Evolutionary conservation across 2,888 invertebrate genomes (phyloP).

Genomic region (Pterobdella sp.): DNA sequence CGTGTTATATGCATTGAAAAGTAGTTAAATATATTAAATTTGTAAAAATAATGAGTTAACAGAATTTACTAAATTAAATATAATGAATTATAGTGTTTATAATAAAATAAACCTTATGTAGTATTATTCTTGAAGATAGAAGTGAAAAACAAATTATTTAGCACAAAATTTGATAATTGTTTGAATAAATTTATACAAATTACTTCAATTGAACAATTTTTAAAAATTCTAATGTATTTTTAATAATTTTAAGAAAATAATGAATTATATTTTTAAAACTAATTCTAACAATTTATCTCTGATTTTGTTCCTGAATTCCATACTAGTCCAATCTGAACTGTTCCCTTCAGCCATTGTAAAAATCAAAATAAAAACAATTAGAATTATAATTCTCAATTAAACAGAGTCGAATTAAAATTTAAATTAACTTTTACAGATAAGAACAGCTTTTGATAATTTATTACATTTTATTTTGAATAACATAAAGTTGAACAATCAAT

Average conservation of each 20-base stretch:
- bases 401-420: background rate
- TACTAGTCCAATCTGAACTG: background rate
- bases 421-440: background rate
- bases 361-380: background rate
- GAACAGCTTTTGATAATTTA: too few species aligned
- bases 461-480: too few species aligned
- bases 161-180: too few species aligned
- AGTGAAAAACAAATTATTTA: background rate
- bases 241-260: background rate
- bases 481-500: too few species aligned
- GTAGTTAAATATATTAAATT: too few species aligned
- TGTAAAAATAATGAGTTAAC: too few species aligned
- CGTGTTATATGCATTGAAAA: too few species aligned
- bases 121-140: too few species aligned
- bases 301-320: background rate
- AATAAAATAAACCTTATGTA: too few species aligned
- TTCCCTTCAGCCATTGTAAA: slow-evolving; percentile 2
- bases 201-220: background rate
- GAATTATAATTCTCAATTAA: background rate
- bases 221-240: background rate
- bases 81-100: too few species aligned
- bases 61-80: too few species aligned
- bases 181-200: background rate
- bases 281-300: background rate
- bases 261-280: background rate